These are phyloP conservation scores for Scortum barcoo DNA, from an alignment of 2,113 vertebrate genomes.

Conservation along the genomic window DNA sequence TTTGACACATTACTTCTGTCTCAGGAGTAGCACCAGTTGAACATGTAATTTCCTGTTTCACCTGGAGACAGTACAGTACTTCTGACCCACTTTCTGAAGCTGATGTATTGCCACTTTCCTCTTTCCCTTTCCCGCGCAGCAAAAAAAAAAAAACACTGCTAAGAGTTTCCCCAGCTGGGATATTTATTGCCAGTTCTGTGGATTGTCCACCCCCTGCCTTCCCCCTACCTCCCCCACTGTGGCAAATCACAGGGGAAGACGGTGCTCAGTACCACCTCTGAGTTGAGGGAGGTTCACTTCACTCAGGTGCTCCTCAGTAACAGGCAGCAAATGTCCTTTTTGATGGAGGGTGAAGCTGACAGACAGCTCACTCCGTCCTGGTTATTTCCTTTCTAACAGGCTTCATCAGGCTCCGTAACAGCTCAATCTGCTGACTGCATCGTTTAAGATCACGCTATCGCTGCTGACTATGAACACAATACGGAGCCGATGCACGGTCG, in stretches of 20 bases:
- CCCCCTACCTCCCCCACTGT: conserved; percentile 59
- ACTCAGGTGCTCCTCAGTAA: conserved; percentile 69
- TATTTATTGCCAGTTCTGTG: conserved; percentile 75
- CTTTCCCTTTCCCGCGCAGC: conserved; percentile 41
- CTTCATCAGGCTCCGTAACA: conserved; percentile 48
- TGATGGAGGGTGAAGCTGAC: conserved; percentile 66
- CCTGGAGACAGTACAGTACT: conserved; percentile 53
- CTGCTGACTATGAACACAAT: conserved; percentile 40
- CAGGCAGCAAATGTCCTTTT: conserved; percentile 66
- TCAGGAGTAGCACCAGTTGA: conserved; percentile 33
- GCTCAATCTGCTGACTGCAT: conserved; percentile 64
- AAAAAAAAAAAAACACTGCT: conserved; percentile 62
- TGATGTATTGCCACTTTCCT: conserved; percentile 64
- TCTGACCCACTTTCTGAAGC: conserved; percentile 68
- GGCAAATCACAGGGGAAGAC: conserved; percentile 79
- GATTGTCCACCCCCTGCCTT: conserved; percentile 54
- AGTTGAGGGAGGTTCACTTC: conserved; percentile 62
- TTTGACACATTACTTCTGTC: conserved; percentile 15
- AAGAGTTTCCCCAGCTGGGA: conserved; percentile 70
- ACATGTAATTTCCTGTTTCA: conserved; percentile 46
- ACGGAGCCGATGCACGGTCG: conserved; percentile 10
- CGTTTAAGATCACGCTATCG: conserved; percentile 63
- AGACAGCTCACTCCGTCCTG: conserved; percentile 64
- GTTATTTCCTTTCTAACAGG: conserved; percentile 57
- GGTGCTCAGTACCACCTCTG: conserved; percentile 64